Evolutionary conservation across 2,888 invertebrate species (phyloP).

Genomic region (Bedellia somnulentella): DNA sequence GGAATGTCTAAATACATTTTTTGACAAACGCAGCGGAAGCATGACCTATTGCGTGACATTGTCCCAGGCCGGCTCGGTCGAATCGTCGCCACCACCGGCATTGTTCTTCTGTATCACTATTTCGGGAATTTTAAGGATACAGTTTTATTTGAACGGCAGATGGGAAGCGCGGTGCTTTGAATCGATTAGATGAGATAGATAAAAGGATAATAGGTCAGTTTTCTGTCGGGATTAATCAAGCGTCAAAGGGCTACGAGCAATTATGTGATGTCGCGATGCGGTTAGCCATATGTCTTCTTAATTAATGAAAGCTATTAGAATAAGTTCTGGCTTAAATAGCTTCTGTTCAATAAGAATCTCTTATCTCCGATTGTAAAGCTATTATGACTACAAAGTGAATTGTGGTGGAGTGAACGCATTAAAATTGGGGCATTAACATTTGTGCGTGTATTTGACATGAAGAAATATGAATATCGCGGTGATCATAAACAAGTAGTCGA

Average conservation of each 20-base stretch:
- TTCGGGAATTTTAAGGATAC: constrained; percentile 30
- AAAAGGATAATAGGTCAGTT: constrained; percentile 51
- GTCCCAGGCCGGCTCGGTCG: constrained; percentile 34
- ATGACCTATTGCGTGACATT: constrained; percentile 50
- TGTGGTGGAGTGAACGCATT: too few species aligned
- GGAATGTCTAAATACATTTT: constrained; percentile 57
- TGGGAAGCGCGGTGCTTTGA: constrained; percentile 47
- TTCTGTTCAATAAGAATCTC: too few species aligned
- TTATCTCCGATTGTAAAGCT: too few species aligned
- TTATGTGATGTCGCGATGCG: constrained; percentile 41
- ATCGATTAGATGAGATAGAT: constrained; percentile 52
- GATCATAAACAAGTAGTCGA: constrained; percentile 48
- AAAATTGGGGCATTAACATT: constrained; percentile 15
- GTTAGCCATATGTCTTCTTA: constrained; percentile 52
- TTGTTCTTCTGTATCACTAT: constrained; percentile 49
- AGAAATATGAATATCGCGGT: constrained; percentile 48
- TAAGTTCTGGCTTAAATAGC: constrained; percentile 7
- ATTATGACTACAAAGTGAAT: too few species aligned
- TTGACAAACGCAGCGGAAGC: constrained; percentile 57
- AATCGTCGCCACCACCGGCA: constrained; percentile 28
- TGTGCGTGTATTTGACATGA: constrained; percentile 42
- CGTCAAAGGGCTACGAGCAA: constrained; percentile 50
- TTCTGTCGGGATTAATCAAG: constrained; percentile 57
- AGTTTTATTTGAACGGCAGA: constrained; percentile 36
- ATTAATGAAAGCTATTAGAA: constrained; percentile 42